phyloP scores from a whole-genome alignment of 2,888 invertebrate species.

The Drosophila pseudotakahashii region DNA sequence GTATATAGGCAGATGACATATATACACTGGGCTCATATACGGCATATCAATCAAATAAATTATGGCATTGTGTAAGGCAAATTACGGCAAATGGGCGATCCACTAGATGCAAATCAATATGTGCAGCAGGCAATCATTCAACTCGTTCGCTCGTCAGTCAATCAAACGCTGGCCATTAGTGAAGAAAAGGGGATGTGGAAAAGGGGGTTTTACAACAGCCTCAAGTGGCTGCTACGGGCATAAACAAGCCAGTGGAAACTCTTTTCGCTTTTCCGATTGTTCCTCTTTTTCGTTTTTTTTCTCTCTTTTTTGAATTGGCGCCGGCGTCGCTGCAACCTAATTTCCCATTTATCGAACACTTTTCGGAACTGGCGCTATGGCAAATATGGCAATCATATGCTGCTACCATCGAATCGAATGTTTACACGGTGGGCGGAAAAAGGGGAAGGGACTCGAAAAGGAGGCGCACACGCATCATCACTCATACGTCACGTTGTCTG shows the following conservation, averaged over 20 bases:
- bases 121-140: conserved; percentile 48
- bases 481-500: conserved; percentile 76
- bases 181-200: background rate
- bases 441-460: conserved; percentile 10
- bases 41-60: conserved; percentile 75
- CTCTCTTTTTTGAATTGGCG: conserved; percentile 60
- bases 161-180: conserved; percentile 36
- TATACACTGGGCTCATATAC: conserved; percentile 40
- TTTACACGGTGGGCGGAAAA: conserved; percentile 20
- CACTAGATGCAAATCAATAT: conserved; percentile 64
- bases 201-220: conserved; percentile 36
- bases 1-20: conserved; percentile 7
- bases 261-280: conserved; percentile 49
- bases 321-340: conserved; percentile 73
- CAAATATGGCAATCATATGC: conserved; percentile 72
- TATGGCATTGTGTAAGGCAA: conserved; percentile 50
- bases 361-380: conserved; percentile 60
- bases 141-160: conserved; percentile 50
- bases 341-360: conserved; percentile 57
- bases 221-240: conserved; percentile 64
- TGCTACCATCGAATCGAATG: conserved; percentile 35
- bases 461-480: conserved; percentile 67
- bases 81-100: conserved; percentile 41
- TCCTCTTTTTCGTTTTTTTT: conserved; percentile 39
- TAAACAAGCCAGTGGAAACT: conserved; percentile 56